Percentiles rank a stretch among this genome's conserved stretches.
phyloP scores from a whole-genome alignment of 1,140 invertebrate species.

The Lordiphosa collinella region DNA sequence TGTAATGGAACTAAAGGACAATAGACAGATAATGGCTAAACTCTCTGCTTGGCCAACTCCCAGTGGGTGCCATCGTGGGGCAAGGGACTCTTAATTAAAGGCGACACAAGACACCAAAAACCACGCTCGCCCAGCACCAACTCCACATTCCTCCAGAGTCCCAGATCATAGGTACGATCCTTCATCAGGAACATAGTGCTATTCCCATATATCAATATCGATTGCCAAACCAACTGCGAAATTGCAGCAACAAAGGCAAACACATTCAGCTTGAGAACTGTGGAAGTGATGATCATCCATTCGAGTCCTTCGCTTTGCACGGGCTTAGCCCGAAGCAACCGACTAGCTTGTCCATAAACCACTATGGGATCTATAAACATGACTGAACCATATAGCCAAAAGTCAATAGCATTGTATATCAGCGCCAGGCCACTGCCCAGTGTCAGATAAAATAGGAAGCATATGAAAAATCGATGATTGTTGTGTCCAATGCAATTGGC shows the following conservation, averaged over 20 bases:
- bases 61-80: conserved; percentile 87
- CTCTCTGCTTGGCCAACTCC: conserved; percentile 51
- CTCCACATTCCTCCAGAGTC: conserved; percentile 85
- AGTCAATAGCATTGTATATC: conserved; percentile 85
- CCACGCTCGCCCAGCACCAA: conserved; percentile 87
- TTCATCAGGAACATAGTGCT: conserved; percentile 8
- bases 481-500: conserved; percentile 93
- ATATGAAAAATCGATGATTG: conserved; percentile 93
- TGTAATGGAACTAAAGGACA: conserved; percentile 8
- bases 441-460: conserved; percentile 89
- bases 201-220: conserved; percentile 21
- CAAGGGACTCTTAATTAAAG: conserved; percentile 87
- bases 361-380: conserved; percentile 3
- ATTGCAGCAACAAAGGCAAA: background rate
- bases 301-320: background rate
- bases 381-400: conserved; percentile 69
- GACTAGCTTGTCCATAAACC: background rate
- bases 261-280: conserved; percentile 30
- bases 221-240: conserved; percentile 18
- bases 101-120: conserved; percentile 86
- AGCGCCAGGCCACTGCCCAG: conserved; percentile 84
- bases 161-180: conserved; percentile 84
- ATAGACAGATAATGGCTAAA: background rate
- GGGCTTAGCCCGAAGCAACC: background rate
- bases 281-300: conserved; percentile 7